Evolutionary conservation across 2,888 invertebrate species (phyloP), one percentile per base, ranked within the genome.

Genomic region (Muschampia plurimacula): DNA sequence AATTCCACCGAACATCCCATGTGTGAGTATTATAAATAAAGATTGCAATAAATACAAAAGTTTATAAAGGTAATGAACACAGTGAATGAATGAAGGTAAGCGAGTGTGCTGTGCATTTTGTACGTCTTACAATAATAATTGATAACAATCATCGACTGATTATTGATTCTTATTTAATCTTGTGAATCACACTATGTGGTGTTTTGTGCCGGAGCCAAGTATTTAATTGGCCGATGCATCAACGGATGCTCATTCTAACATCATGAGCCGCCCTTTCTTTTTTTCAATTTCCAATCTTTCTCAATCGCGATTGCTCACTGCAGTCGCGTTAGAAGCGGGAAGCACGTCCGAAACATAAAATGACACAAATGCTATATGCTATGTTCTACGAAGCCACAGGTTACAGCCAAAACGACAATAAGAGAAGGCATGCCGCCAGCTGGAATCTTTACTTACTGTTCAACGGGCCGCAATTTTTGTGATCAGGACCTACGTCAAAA

Each of bases 401-500:
- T 85, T 84, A 85, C 86, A 87, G 90, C 90, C 87, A 93, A 86
- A 88, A 86, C 83, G 85, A 91, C 88, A 90, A 86, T 81, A 84
- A 87, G 82, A 83, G 82, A 81, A 84, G 76, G 78, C 93, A 92
- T 92, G 91, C 92, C 90, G 88, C 87, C 88, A 87, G 85, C 87
- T 86, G 83, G 81, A 87, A 87, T 86, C 88, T 86, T 90, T 94
- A 95, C 95, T 95, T 93, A 95, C 95, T 95, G 90, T 88, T 92
- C 84, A 93, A 88, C 83, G 95, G 90, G 84, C 93, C 91, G 94
- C 95, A 95, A 90, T 86, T 92, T 90, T 92, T 92, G 92, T 94
- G 93, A 89, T 93, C 94, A 82, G 95, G 95, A 95, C 95, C 95
- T 95, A 95, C 89, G 90, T 91, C 91, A 93, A 89, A 94, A 94